Conservation (phyloP, 1,140 invertebrate genomes). For the Samia ricini region DNA sequence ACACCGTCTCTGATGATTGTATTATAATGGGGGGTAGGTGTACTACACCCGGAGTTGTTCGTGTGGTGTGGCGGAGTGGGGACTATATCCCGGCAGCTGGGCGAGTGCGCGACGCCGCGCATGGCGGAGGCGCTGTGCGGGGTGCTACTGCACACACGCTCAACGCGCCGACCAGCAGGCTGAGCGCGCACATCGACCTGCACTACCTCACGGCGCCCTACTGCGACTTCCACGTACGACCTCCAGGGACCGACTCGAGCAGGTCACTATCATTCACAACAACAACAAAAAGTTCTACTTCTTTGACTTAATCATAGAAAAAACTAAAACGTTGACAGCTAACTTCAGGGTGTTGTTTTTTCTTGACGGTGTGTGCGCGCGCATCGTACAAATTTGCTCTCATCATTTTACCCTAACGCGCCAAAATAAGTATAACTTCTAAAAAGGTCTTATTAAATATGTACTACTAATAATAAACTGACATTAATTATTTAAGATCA, state of each 20-base stretch:
- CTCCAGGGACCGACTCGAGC: conserved; percentile 79
- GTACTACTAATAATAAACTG: too few relatives aligned
- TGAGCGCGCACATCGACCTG: conserved; percentile 86
- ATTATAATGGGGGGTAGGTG: conserved; percentile 78
- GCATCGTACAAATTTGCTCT: too few relatives aligned
- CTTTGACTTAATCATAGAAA: too few relatives aligned
- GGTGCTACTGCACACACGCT: conserved; percentile 89
- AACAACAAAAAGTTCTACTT: background rate
- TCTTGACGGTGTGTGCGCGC: too few relatives aligned
- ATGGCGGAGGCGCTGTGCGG: conserved; percentile 92
- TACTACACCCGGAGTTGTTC: conserved; percentile 89
- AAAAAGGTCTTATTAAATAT: too few relatives aligned
- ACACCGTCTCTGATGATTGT: too few relatives aligned
- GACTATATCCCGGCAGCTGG: conserved; percentile 87
- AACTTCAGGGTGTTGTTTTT: too few relatives aligned
- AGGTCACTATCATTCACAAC: conserved; percentile 52
- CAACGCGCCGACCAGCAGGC: conserved; percentile 90
- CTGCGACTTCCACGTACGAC: conserved; percentile 91
- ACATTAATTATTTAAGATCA: too few relatives aligned
- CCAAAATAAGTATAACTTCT: too few relatives aligned
- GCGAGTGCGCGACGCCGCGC: conserved; percentile 87
- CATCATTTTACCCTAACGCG: too few relatives aligned
- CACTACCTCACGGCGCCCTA: conserved; percentile 92
- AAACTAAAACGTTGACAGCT: too few relatives aligned
- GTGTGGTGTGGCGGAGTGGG: conserved; percentile 90